Percentiles rank a stretch among this genome's conserved stretches.
These are phyloP conservation scores for Speoplatyrhinus poulsoni DNA, from an alignment of 2,113 vertebrate genomes.

Conservation along the genomic window DNA sequence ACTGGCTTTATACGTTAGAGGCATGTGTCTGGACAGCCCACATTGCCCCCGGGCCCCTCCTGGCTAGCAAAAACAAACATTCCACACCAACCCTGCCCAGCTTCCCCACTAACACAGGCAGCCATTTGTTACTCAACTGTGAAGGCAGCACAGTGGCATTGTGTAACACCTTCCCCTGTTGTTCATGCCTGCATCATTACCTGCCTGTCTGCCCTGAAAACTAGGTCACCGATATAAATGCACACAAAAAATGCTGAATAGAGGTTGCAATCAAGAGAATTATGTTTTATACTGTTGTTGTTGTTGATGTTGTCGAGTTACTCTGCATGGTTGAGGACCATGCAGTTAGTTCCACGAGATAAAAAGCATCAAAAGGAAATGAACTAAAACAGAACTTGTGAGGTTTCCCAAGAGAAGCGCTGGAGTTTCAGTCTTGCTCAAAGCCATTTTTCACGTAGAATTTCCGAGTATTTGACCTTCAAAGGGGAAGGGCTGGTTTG, in stretches of 20 bases:
- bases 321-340: no score
- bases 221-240: no score
- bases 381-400: background rate
- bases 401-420: background rate
- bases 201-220: no score
- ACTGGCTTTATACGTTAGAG: background rate
- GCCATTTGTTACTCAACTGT: constrained; percentile 53
- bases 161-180: constrained; percentile 43
- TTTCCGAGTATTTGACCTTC: background rate
- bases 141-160: constrained; percentile 44
- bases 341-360: background rate
- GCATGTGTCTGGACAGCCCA: background rate
- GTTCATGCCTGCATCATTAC: background rate
- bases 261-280: no score
- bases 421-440: no score
- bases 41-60: constrained; percentile 10
- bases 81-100: constrained; percentile 22
- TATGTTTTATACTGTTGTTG: no score
- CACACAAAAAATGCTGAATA: no score
- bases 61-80: constrained; percentile 57
- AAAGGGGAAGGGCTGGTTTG: background rate
- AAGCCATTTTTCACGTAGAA: background rate
- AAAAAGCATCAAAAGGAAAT: background rate
- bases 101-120: constrained; percentile 45
- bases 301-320: no score